phyloP scores from a whole-genome alignment of 2,113 vertebrate genomes.

The Rostratula benghalensis region DNA sequence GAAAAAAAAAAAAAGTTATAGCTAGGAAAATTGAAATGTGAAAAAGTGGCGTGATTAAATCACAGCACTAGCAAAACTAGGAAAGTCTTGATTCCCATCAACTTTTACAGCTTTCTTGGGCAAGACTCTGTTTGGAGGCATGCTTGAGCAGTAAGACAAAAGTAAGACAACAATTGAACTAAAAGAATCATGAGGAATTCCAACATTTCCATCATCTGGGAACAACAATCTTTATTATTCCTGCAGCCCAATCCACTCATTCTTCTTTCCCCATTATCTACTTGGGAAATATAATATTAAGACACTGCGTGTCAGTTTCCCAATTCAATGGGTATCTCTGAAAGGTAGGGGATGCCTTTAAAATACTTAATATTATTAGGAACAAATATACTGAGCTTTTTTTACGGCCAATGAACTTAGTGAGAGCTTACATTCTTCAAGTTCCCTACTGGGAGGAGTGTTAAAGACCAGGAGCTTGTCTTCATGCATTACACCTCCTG shows the following conservation, averaged over 20 bases:
- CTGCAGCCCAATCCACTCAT: fast-evolving
- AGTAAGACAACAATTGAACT: neutral
- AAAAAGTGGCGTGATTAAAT: neutral
- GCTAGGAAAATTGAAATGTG: neutral
- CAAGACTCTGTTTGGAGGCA: neutral
- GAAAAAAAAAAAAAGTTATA: neutral
- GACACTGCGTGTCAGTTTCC: neutral
- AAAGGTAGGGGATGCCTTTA: neutral
- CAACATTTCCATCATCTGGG: neutral
- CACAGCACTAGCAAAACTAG: neutral
- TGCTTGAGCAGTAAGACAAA: neutral
- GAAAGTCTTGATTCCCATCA: neutral
- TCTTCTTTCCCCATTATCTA: neutral
- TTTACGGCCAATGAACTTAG: neutral
- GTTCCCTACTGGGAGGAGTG: neutral
- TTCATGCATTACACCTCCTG: neutral
- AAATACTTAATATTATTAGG: neutral
- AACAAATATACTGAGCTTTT: neutral
- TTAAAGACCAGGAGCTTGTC: neutral
- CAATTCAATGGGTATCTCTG: neutral
- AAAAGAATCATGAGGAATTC: neutral
- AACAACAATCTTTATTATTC: neutral
- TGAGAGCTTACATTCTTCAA: neutral
- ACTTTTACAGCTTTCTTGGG: neutral
- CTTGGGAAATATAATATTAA: neutral